Evolutionary conservation across 2,888 invertebrate genomes (phyloP).

Genomic region (Andrena fulva): DNA sequence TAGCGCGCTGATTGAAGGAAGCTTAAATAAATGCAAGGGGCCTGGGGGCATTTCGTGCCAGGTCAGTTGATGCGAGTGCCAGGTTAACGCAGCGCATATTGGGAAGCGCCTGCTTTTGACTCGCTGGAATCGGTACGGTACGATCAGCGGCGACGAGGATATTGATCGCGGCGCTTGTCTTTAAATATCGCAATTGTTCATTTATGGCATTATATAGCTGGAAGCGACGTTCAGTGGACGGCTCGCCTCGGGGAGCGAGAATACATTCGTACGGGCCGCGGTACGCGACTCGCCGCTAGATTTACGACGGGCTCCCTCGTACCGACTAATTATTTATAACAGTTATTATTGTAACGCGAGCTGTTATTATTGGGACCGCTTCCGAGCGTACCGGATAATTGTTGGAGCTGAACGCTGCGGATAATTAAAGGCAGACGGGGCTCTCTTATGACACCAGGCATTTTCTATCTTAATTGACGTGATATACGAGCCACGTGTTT

Average conservation of each 20-base stretch:
- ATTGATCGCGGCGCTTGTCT: too few relatives aligned
- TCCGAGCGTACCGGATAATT: constrained; percentile 54
- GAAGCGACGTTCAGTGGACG: neutral
- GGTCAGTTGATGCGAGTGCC: too few relatives aligned
- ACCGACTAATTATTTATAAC: constrained; percentile 59
- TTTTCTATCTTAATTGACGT: constrained; percentile 63
- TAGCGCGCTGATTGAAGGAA: too few relatives aligned
- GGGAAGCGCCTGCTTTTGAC: too few relatives aligned
- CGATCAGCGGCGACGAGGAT: too few relatives aligned
- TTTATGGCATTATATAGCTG: too few relatives aligned
- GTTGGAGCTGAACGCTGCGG: constrained; percentile 36
- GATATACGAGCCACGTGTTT: constrained; percentile 57
- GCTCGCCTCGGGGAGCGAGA: neutral
- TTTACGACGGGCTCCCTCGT: constrained; percentile 41
- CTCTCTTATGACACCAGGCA: constrained; percentile 53
- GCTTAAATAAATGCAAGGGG: too few relatives aligned
- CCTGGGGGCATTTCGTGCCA: too few relatives aligned
- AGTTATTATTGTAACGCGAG: constrained; percentile 59
- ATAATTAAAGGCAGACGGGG: constrained; percentile 50
- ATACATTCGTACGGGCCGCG: neutral
- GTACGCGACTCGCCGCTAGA: constrained; percentile 28
- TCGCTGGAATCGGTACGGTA: too few relatives aligned
- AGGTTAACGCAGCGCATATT: too few relatives aligned
- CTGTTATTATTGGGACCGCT: constrained; percentile 48
- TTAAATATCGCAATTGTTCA: neutral